Conservation (phyloP, 2,797 vertebrate genomes). For the Gymnopithys bicolor region DNA sequence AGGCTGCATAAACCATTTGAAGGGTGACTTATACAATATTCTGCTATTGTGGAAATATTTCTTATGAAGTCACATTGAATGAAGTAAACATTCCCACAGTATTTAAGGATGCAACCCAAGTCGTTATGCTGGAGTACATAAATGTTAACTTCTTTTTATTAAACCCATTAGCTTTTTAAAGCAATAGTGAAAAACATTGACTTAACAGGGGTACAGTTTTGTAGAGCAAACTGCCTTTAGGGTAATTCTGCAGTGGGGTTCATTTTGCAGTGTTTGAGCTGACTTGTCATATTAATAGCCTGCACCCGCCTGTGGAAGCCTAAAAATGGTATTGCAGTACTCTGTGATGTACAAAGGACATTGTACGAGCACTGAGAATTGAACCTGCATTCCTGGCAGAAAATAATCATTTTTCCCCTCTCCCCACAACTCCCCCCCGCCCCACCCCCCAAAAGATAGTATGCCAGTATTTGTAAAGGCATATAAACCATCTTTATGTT, state of each 20-base stretch:
- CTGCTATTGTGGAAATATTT: not conserved
- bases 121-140: not conserved
- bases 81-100: not conserved
- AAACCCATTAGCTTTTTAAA: conserved; percentile 31
- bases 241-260: conserved; percentile 22
- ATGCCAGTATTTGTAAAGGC: not conserved
- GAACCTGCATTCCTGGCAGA: not conserved
- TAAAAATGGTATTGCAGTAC: conserved; percentile 67
- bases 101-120: not conserved
- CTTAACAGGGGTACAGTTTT: conserved; percentile 4
- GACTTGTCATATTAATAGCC: conserved; percentile 64
- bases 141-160: not conserved
- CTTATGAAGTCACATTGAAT: not conserved
- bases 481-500: not conserved
- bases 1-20: not conserved
- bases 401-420: not conserved
- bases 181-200: conserved; percentile 1
- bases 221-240: conserved; percentile 14
- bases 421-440: not conserved
- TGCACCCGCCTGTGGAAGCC: conserved; percentile 59
- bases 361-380: not conserved
- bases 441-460: not conserved
- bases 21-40: not conserved
- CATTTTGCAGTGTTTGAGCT: conserved; percentile 44
- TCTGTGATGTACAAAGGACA: conserved; percentile 52